These are phyloP conservation scores for Ephialtes manifestator DNA, from an alignment of 2,888 invertebrate species.

Conservation along the genomic window DNA sequence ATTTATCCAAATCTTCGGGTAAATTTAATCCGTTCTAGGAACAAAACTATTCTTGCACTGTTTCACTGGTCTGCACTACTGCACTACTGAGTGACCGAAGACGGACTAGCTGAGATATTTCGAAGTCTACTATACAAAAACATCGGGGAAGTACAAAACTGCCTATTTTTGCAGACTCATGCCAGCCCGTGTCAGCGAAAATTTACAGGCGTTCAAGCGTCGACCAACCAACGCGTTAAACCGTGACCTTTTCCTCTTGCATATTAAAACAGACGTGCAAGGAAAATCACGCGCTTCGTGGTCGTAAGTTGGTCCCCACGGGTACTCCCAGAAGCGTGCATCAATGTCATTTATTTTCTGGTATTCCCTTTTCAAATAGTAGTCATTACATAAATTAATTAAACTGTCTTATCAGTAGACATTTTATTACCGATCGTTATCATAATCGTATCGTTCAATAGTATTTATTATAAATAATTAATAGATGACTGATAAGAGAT, in stretches of 20 bases:
- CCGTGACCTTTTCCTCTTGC: conserved; percentile 31
- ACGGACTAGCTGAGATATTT: conserved; percentile 54
- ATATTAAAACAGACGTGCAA: conserved; percentile 15
- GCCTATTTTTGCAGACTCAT: conserved; percentile 30
- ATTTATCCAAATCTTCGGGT: conserved; percentile 1
- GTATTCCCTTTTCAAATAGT: no score
- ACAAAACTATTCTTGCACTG: background rate
- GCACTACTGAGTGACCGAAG: conserved; percentile 22
- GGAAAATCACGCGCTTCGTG: background rate
- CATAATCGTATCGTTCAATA: no score
- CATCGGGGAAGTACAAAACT: conserved; percentile 42
- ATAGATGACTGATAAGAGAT: no score
- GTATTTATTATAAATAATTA: no score
- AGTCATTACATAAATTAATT: no score
- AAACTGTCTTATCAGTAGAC: no score
- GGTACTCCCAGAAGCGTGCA: conserved; percentile 40
- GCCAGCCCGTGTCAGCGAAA: background rate
- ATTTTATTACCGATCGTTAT: no score
- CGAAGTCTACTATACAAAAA: conserved; percentile 13
- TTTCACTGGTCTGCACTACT: background rate
- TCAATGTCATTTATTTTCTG: background rate
- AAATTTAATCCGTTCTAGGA: background rate
- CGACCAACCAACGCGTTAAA: conserved; percentile 21
- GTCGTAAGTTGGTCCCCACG: conserved; percentile 17
- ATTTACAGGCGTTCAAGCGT: background rate